Evolutionary conservation across 2,888 invertebrate genomes (phyloP).

Genomic region (Ecdyonurus torrentis): DNA sequence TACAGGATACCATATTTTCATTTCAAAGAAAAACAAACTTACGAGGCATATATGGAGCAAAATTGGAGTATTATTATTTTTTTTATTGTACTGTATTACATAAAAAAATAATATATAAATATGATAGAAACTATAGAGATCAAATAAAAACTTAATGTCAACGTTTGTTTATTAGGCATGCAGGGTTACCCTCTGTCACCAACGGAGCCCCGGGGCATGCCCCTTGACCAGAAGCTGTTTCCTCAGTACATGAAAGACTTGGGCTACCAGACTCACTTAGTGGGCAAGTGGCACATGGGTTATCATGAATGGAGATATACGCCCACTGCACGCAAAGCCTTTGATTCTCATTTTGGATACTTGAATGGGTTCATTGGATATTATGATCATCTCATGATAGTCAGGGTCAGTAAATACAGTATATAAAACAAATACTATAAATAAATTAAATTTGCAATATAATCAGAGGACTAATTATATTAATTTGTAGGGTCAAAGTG

Average conservation of each 20-base stretch:
- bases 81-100: too few relatives aligned
- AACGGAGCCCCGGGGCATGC: constrained; percentile 28
- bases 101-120: too few relatives aligned
- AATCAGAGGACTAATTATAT: background rate
- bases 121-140: too few relatives aligned
- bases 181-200: constrained; percentile 29
- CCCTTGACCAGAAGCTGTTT: constrained; percentile 27
- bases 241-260: constrained; percentile 28
- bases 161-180: too few relatives aligned
- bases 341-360: constrained; percentile 31
- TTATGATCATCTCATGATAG: constrained; percentile 26
- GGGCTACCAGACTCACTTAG: constrained; percentile 29
- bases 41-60: too few relatives aligned
- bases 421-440: background rate
- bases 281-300: constrained; percentile 36
- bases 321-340: constrained; percentile 29
- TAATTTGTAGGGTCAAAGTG: constrained; percentile 13
- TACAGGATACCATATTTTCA: too few relatives aligned
- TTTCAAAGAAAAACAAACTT: too few relatives aligned
- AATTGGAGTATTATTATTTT: too few relatives aligned
- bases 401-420: constrained; percentile 10
- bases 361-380: constrained; percentile 31
- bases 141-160: too few relatives aligned
- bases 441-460: background rate
- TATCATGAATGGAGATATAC: constrained; percentile 27